Base-by-base conservation (phyloP, 2,888 invertebrate genomes). In the Boloria euphrosyne region DNA sequence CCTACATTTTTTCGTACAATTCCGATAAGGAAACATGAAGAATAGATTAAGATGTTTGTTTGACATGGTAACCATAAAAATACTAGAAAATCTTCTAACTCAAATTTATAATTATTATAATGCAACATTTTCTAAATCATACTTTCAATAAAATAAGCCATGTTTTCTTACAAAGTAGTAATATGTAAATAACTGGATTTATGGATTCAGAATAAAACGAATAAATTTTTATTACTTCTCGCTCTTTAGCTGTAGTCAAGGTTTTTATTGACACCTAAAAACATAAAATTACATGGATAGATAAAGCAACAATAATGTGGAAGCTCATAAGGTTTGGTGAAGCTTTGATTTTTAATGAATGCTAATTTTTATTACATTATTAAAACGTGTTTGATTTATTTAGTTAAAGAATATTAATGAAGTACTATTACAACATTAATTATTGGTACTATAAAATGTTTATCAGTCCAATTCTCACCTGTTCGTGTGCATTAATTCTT, bases 121-220 rank as follows among this genome's bases (percentile, higher is more conserved):
- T 6, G 31, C 31, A 27, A 27, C 27, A 27, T 31, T 31, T 31
- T 31, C 6, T 0, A 31, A 31, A 31, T 31, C 7, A 31, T 31
- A 38, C 31, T 38, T 38, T 10, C n/a, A 46, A 18, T 46, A 51
- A 60, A 66, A 44, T 50, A 13, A 31, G 54, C 22, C 57, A 57
- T 57, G 16, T 51, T 43, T 51, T 44, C 49, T 10, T 47, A 38
- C 46, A 51, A 60, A 18, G 22, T 44, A 50, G 80, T 79, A 78
- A 76, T 80, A 84, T 81, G 80, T 78, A 82, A 85, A 85, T 84
- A 78, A 79, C 79, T 81, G 78, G 77, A 77, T 81, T 82, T 80
- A 83, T 71, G 72, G 72, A 76, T 71, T 73, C 67, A 74, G 67
- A 78, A 79, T 79, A 81, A 80, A 80, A 76, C 62, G 74, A 68